These are phyloP conservation scores for Upupa epops DNA, from an alignment of 2,113 vertebrate genomes.

Conservation along the genomic window DNA sequence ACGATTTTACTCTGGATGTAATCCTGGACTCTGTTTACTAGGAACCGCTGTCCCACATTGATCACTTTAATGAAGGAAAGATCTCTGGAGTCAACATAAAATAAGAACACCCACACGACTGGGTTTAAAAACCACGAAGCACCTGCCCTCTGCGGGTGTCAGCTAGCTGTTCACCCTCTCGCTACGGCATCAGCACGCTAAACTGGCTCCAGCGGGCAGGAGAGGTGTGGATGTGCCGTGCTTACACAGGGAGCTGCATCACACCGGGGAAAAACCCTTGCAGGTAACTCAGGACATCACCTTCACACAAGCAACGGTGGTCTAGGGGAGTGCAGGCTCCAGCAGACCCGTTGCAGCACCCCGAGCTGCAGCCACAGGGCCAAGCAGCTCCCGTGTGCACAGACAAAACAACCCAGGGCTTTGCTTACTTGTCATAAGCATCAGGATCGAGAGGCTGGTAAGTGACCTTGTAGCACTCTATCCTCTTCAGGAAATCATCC, in stretches of 20 bases:
- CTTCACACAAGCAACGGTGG: background rate
- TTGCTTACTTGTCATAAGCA: conserved; percentile 89
- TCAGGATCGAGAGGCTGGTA: conserved; percentile 94
- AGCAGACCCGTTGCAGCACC: background rate
- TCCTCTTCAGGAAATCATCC: conserved; percentile 97
- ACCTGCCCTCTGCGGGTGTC: background rate
- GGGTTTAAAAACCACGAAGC: background rate
- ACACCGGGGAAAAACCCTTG: background rate
- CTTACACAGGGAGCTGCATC: background rate
- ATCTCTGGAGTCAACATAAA: conserved; percentile 76
- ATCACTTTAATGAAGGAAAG: conserved; percentile 97
- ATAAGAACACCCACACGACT: background rate
- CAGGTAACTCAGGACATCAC: background rate
- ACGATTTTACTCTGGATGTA: conserved; percentile 99
- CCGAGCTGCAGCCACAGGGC: background rate
- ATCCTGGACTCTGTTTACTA: conserved; percentile 95
- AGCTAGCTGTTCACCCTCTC: background rate
- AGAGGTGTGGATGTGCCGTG: background rate
- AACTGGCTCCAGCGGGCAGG: background rate
- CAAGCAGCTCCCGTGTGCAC: background rate
- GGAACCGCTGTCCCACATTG: conserved; percentile 93
- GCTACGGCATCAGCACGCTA: background rate
- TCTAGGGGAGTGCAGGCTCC: background rate
- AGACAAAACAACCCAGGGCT: background rate
- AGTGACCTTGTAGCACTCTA: conserved; percentile 97